Base-by-base conservation (phyloP, 2,888 invertebrate species). In the Heteromyza rotundicornis region DNA sequence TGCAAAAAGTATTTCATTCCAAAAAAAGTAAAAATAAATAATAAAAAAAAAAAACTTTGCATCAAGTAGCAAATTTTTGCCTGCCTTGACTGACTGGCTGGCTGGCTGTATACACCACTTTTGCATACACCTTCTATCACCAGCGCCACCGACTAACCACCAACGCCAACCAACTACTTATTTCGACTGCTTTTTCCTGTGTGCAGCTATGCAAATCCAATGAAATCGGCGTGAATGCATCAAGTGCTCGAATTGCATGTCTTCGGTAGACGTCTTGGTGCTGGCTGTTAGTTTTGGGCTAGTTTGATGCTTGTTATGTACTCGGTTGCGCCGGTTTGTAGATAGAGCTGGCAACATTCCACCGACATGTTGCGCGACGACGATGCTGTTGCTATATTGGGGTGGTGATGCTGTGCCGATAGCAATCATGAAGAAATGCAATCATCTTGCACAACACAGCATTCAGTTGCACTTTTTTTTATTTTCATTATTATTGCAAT, bases 151-250 rank as follows among this genome's bases (percentile, higher is more conserved):
- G 10, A 27, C 27, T 27, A 27, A 27, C 27, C 10, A 27, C 10
- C 5, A 27, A 27, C 27, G 5, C 5, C 10, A 27, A 5, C 10
- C 27, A 27, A 5, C 27, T 7, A 27, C 27, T 7, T 27, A 27
- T 27, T 27, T 27, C 27, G 27, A 27, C 40, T 20, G 19, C 20
- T 47, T 20, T 47, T 47, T 47, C 47, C 47, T 20, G 17, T 47
- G 47, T 47, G 47, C 47, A 47, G 19, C 47, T 47, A 47, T 47
- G 47, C 47, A 47, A 47, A 47, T 47, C 47, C 19, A 20, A 47
- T 20, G 19, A 47, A 20, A 47, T 19, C 47, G 19, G 40, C 40
- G 14, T n/a, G 40, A n/a, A 40, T 40, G 40, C 40, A 40, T 10
- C 40, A 40, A 40, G 16, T 40, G 40, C 47, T 47, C 47, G 3